Evolutionary conservation across 2,797 vertebrate genomes (phyloP).

Genomic region (Ctenochaetus hawaiiensis): DNA sequence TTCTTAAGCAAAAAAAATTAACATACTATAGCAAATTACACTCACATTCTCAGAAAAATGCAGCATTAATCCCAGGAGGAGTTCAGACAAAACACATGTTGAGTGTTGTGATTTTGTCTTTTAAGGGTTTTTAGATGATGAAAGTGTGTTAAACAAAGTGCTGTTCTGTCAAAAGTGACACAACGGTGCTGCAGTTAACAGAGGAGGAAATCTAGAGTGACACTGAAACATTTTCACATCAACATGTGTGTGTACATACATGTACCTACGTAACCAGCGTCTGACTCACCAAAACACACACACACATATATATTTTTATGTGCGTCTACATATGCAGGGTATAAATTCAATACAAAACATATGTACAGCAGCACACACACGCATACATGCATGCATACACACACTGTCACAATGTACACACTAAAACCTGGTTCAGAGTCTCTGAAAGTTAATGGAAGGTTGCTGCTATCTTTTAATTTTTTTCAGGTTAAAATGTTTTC

Average conservation of each 20-base stretch:
- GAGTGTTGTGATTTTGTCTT: not conserved
- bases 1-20: not conserved
- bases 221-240: not conserved
- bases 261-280: not conserved
- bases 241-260: not conserved
- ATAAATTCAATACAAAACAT: slow-evolving; percentile 15
- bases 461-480: not conserved
- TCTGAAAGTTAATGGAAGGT: slow-evolving; percentile 15
- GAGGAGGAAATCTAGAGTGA: slow-evolving; percentile 7
- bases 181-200: not conserved
- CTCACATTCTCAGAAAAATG: not conserved
- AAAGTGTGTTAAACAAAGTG: slow-evolving; percentile 17
- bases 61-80: not conserved
- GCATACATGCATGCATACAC: slow-evolving; percentile 3
- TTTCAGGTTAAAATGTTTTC: not conserved
- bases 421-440: not conserved
- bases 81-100: not conserved
- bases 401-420: slow-evolving; percentile 7
- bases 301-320: not conserved
- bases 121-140: not conserved
- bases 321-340: not conserved
- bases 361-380: slow-evolving; percentile 8
- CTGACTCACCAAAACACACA: not conserved
- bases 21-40: not conserved
- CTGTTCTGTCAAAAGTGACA: slow-evolving; percentile 17